Evolutionary conservation across 2,888 invertebrate genomes (phyloP).

Genomic region (Gymnoscelis rufifasciata): DNA sequence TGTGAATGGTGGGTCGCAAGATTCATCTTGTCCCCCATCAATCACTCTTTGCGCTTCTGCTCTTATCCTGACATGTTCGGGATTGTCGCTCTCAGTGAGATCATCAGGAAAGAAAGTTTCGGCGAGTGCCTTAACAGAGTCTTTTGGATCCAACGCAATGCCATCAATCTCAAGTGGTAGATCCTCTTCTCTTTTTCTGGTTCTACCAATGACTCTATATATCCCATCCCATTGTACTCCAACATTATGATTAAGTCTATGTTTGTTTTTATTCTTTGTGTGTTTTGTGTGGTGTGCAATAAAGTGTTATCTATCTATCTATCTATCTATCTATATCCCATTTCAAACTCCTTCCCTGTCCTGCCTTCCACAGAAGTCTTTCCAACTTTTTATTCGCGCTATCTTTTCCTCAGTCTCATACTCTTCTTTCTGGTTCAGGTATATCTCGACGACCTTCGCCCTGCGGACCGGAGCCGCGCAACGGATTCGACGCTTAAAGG

Average conservation of each 20-base stretch:
- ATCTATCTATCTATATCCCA: too few relatives aligned
- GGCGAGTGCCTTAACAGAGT: conserved; percentile 3
- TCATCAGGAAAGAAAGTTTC: conserved; percentile 20
- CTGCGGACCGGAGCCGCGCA: conserved; percentile 5
- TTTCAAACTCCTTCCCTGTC: too few relatives aligned
- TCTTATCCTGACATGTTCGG: conserved; percentile 8
- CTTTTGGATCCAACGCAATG: background rate
- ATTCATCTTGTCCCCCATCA: background rate
- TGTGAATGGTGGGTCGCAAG: too few relatives aligned
- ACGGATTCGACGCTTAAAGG: too few relatives aligned
- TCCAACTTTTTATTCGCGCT: too few relatives aligned
- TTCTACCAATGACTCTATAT: conserved; percentile 13
- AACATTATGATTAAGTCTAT: conserved; percentile 13
- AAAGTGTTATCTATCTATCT: too few relatives aligned
- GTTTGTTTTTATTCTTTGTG: too few relatives aligned
- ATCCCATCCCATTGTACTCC: conserved; percentile 17
- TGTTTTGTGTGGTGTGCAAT: too few relatives aligned
- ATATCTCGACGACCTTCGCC: too few relatives aligned
- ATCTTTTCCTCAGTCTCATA: too few relatives aligned
- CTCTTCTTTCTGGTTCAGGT: too few relatives aligned
- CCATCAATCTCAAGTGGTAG: background rate
- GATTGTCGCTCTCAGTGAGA: background rate
- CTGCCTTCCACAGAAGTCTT: too few relatives aligned
- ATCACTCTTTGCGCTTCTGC: conserved; percentile 5
- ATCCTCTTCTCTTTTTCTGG: conserved; percentile 7